Conservation (phyloP, 1,140 invertebrate species). For the Neuroterus valhalla region DNA sequence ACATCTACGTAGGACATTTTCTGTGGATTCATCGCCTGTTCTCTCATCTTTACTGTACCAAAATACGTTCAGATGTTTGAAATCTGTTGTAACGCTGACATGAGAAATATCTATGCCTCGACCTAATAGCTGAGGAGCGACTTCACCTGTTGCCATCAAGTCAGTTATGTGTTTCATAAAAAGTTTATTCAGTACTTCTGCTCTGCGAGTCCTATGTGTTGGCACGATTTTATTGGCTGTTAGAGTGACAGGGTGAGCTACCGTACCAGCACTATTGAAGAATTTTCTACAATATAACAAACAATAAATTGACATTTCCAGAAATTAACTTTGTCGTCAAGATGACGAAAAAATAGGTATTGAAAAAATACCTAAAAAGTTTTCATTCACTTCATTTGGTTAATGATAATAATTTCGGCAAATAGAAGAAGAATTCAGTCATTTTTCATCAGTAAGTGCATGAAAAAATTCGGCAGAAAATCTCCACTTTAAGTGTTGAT, state of each 20-base stretch:
- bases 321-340: too few species aligned
- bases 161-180: constrained; percentile 88
- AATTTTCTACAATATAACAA: constrained; percentile 47
- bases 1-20: constrained; percentile 75
- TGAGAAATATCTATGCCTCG: constrained; percentile 81
- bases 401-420: too few species aligned
- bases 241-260: neutral
- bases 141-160: constrained; percentile 81
- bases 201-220: constrained; percentile 63
- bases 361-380: too few species aligned
- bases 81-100: constrained; percentile 80
- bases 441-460: too few species aligned
- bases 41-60: constrained; percentile 78
- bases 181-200: constrained; percentile 83
- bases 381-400: too few species aligned
- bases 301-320: neutral
- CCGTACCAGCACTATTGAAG: constrained; percentile 35
- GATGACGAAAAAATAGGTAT: too few species aligned
- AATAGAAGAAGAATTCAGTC: too few species aligned
- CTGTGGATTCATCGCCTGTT: constrained; percentile 50
- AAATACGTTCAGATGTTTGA: constrained; percentile 80
- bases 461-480: too few species aligned
- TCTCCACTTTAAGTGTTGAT: too few species aligned
- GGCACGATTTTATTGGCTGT: constrained; percentile 32
- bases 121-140: constrained; percentile 77